Conservation (phyloP, 30 jellyfish, hydroid and myxozoan genomes). For the Clytia hemisphaerica region DNA sequence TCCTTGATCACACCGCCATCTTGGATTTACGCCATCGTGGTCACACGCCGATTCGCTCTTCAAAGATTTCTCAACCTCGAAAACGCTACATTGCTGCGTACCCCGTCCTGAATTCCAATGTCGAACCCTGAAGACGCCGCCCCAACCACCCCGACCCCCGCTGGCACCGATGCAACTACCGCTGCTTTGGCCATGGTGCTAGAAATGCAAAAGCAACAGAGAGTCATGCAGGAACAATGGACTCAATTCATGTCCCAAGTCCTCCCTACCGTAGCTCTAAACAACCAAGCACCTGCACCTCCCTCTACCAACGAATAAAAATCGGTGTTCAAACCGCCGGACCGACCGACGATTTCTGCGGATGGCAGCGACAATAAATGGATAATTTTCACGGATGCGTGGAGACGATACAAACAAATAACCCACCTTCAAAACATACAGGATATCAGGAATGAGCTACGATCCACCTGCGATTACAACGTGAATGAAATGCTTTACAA, state of each 20-base stretch:
- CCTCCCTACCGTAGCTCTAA: too few relatives aligned
- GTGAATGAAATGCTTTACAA: slow-evolving; percentile 19
- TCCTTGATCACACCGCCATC: too few relatives aligned
- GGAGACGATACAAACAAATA: background rate
- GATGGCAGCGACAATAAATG: background rate
- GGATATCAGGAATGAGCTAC: background rate
- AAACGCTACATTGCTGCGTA: too few relatives aligned
- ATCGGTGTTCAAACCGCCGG: background rate
- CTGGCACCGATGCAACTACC: too few relatives aligned
- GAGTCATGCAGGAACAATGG: background rate
- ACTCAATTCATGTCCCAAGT: background rate
- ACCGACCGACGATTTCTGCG: background rate
- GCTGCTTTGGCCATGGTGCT: background rate
- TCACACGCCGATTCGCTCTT: too few relatives aligned
- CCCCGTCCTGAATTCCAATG: too few relatives aligned
- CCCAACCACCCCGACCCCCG: too few relatives aligned
- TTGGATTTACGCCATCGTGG: too few relatives aligned
- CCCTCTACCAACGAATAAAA: background rate
- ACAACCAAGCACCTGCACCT: background rate
- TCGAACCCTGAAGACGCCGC: too few relatives aligned
- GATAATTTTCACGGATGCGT: background rate
- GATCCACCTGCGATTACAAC: background rate
- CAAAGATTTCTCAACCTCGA: too few relatives aligned
- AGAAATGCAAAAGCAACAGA: background rate
- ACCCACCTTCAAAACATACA: background rate